Percentiles rank a stretch among this genome's conserved stretches.
These are phyloP conservation scores for Zeus faber DNA, from an alignment of 2,113 vertebrate species.

Conservation along the genomic window DNA sequence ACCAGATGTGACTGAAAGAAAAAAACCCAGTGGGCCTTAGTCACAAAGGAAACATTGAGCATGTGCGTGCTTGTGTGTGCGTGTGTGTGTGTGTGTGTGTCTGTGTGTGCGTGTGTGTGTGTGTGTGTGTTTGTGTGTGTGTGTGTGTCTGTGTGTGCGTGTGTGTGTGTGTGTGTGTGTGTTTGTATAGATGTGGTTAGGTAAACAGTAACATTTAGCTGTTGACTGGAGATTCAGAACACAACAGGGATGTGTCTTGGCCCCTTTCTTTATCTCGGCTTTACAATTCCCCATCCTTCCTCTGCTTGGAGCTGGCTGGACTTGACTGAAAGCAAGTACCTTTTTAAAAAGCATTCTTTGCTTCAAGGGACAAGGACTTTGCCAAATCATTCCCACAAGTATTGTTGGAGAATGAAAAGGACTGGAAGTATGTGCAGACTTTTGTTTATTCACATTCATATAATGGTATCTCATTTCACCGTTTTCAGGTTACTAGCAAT, in stretches of 20 bases:
- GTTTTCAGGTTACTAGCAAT: too few species aligned
- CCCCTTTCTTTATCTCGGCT: neutral
- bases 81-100: slow-evolving; percentile 10
- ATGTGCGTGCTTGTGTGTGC: slow-evolving; percentile 19
- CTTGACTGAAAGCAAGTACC: too few species aligned
- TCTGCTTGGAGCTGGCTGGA: neutral
- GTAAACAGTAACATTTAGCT: slow-evolving; percentile 39
- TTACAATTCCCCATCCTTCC: neutral
- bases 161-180: neutral
- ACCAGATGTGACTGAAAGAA: slow-evolving; percentile 14
- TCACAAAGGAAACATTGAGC: slow-evolving; percentile 31
- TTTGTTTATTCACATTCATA: too few species aligned
- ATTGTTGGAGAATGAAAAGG: too few species aligned
- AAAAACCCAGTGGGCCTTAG: slow-evolving; percentile 32
- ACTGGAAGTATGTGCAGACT: too few species aligned
- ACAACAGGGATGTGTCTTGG: slow-evolving; percentile 2
- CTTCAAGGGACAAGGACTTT: too few species aligned
- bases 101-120: neutral
- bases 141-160: neutral
- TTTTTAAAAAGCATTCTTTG: too few species aligned
- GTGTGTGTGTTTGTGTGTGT: slow-evolving; percentile 16
- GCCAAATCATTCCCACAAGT: too few species aligned
- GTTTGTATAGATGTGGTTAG: slow-evolving; percentile 27
- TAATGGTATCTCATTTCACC: too few species aligned
- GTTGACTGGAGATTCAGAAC: slow-evolving; percentile 17